Evolutionary conservation across 92 coral and sea anemone species (phyloP).

Genomic region (Phenganax stokvisi): DNA sequence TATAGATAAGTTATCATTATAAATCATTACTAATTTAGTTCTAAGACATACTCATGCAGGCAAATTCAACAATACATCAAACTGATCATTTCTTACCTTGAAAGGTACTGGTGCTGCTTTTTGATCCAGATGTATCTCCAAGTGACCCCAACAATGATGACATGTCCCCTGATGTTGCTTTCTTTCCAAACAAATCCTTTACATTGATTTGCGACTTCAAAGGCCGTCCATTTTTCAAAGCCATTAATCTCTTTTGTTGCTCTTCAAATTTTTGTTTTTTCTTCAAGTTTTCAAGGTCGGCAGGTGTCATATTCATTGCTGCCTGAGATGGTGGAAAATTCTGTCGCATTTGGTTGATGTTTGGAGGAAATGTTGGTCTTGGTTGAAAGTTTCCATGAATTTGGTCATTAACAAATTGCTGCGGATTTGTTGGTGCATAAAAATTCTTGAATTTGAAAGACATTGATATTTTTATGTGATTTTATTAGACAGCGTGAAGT

Average conservation of each 20-base stretch:
- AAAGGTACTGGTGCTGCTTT: neutral
- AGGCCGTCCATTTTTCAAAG: conserved; percentile 52
- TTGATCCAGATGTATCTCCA: conserved; percentile 51
- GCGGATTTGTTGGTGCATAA: conserved; percentile 10
- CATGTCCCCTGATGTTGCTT: conserved; percentile 36
- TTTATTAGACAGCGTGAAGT: neutral
- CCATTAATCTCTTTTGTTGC: conserved; percentile 69
- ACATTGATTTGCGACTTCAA: neutral
- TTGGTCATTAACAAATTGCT: conserved; percentile 7
- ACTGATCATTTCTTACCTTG: conserved; percentile 10
- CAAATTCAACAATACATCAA: neutral
- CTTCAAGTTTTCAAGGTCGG: conserved; percentile 60
- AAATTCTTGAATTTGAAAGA: neutral
- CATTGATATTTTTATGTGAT: too few species aligned
- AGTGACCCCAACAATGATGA: conserved; percentile 60
- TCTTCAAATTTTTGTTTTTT: conserved; percentile 78
- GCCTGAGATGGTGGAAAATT: neutral
- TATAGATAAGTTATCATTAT: neutral
- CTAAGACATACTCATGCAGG: neutral
- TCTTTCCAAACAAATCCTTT: conserved; percentile 70
- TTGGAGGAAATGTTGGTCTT: neutral
- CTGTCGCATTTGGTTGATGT: conserved; percentile 13
- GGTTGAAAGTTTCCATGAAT: conserved; percentile 17
- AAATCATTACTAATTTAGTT: neutral
- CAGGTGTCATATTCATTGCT: conserved; percentile 52